phyloP scores from a whole-genome alignment of 2,113 vertebrate genomes.

The Catharus fuscescens region DNA sequence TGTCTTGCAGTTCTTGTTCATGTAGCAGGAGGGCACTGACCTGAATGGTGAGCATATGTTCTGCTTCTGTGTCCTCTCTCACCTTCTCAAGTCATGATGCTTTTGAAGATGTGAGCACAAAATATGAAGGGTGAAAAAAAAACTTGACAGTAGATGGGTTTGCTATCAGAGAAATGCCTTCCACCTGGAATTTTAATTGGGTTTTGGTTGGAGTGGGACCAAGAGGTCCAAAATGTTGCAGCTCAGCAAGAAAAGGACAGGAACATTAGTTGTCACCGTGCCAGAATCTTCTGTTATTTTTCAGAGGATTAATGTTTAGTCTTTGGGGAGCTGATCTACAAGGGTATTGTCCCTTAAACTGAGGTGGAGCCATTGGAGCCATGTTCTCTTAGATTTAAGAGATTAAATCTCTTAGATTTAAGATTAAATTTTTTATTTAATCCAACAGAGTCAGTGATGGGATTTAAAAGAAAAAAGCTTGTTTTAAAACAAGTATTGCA shows the following conservation, averaged over 20 bases:
- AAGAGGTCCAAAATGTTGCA: not conserved
- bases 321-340: not conserved
- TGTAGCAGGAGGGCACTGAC: not conserved
- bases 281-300: not conserved
- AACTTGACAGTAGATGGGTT: not conserved
- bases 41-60: not conserved
- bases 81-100: not conserved
- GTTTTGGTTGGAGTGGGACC: not conserved
- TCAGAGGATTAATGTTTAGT: not conserved
- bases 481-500: not conserved
- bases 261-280: not conserved
- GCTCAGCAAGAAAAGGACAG: not conserved
- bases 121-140: not conserved
- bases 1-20: not conserved
- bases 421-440: not conserved
- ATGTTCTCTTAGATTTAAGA: not conserved
- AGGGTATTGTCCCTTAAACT: not conserved
- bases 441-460: not conserved
- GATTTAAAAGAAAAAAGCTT: not conserved
- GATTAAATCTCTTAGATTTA: too few species aligned
- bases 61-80: not conserved
- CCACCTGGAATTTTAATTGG: conserved; percentile 15
- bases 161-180: not conserved
- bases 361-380: too few species aligned
- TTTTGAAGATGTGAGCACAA: not conserved